phyloP scores from a whole-genome alignment of 2,888 invertebrate species.

The Diaperis boleti region DNA sequence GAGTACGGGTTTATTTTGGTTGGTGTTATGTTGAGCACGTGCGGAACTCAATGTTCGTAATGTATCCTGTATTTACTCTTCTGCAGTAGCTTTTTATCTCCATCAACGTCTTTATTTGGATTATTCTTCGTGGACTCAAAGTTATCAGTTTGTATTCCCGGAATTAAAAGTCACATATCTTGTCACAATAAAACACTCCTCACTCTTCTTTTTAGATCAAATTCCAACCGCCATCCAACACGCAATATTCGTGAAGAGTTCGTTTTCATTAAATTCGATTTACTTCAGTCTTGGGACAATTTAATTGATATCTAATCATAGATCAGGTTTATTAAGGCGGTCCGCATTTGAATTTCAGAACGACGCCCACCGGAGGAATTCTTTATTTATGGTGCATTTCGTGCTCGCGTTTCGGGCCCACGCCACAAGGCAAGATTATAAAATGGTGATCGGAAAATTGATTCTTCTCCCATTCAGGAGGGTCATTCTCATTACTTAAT shows the following conservation, averaged over 20 bases:
- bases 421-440: background rate
- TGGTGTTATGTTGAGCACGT: conserved; percentile 48
- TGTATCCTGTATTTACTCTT: conserved; percentile 43
- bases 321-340: conserved; percentile 30
- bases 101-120: conserved; percentile 45
- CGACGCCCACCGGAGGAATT: conserved; percentile 38
- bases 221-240: conserved; percentile 14
- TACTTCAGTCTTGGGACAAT: conserved; percentile 15
- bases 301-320: conserved; percentile 37
- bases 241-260: conserved; percentile 15
- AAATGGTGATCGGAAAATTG: background rate
- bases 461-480: too few species aligned
- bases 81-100: conserved; percentile 41
- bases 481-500: background rate
- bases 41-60: conserved; percentile 41
- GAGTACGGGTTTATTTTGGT: conserved; percentile 50
- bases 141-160: conserved; percentile 40
- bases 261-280: conserved; percentile 10
- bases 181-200: conserved; percentile 38
- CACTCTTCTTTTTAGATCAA: conserved; percentile 26
- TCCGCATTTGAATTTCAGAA: conserved; percentile 36
- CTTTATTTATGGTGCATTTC: conserved; percentile 23
- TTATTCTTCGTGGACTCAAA: conserved; percentile 36
- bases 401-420: conserved; percentile 18
- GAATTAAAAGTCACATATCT: conserved; percentile 38